Evolutionary conservation across 2,888 invertebrate species (phyloP).

Genomic region (Tromatobia lineatoria): DNA sequence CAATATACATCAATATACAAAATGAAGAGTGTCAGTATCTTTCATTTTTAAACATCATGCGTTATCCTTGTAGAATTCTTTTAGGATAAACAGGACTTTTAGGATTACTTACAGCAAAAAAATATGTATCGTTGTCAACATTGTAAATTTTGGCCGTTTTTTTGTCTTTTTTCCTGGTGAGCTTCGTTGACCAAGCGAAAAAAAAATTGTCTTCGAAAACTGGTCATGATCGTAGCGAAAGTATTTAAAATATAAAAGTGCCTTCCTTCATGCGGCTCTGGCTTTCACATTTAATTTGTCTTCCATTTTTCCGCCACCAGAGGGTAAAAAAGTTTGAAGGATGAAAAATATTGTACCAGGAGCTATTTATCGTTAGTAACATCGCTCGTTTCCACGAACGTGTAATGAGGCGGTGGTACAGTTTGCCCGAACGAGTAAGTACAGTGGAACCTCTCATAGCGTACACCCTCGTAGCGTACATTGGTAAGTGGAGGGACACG

Average conservation of each 20-base stretch:
- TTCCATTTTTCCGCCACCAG: background rate
- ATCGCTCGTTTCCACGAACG: slow-evolving; percentile 4
- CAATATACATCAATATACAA: no score
- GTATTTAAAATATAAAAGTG: background rate
- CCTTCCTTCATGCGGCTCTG: background rate
- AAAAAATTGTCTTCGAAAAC: background rate
- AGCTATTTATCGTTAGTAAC: slow-evolving; percentile 26
- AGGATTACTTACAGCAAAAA: no score
- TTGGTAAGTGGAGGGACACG: no score
- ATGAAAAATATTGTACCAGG: slow-evolving; percentile 15
- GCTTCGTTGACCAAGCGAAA: background rate
- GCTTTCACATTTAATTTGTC: slow-evolving; percentile 10
- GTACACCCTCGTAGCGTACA: no score
- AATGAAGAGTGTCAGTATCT: no score
- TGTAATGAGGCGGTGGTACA: background rate
- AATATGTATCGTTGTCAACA: no score
- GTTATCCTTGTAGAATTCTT: no score
- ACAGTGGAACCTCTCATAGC: no score
- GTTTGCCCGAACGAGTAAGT: slow-evolving; percentile 16
- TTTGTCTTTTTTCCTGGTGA: background rate
- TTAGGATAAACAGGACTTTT: no score
- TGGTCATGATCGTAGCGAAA: background rate
- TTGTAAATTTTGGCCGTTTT: no score
- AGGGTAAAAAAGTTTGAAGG: slow-evolving; percentile 7
- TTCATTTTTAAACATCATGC: no score